A percentile compares a stretch with the other conserved stretches of the same genome.
Evolutionary conservation across 2,113 vertebrate species (phyloP).

Genomic region (Dicaeum eximium): DNA sequence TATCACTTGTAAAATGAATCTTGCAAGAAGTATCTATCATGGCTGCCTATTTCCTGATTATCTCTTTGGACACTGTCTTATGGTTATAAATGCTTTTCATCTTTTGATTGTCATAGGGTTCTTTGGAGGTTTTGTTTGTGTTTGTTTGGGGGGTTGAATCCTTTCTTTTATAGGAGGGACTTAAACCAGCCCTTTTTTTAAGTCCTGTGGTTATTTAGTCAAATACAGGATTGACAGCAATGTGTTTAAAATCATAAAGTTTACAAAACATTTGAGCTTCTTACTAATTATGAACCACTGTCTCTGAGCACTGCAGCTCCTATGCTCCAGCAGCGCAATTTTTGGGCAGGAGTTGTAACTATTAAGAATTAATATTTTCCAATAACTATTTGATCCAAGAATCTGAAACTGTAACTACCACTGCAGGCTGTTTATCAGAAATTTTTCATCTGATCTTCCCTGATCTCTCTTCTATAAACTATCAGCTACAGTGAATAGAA

Average conservation of each 20-base stretch:
- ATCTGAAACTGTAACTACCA: background rate
- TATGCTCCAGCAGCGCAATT: background rate
- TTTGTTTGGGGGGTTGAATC: fast-evolving
- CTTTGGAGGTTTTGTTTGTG: background rate
- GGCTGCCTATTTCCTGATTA: background rate
- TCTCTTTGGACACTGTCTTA: background rate
- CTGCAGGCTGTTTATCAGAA: background rate
- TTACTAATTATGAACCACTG: background rate
- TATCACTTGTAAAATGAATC: background rate
- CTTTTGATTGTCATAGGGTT: background rate
- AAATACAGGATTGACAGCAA: background rate
- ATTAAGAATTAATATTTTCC: background rate
- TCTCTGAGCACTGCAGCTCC: background rate
- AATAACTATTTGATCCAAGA: background rate
- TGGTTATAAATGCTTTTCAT: background rate
- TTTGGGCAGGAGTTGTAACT: background rate
- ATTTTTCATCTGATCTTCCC: background rate
- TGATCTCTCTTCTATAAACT: background rate
- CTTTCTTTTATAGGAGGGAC: background rate
- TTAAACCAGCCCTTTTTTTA: background rate
- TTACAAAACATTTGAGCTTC: background rate
- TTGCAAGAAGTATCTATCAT: background rate
- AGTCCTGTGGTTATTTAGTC: background rate
- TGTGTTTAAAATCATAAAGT: background rate
- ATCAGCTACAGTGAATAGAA: background rate